Conservation (phyloP, 2,797 vertebrate genomes). For the Adrianichthys oophorus region DNA sequence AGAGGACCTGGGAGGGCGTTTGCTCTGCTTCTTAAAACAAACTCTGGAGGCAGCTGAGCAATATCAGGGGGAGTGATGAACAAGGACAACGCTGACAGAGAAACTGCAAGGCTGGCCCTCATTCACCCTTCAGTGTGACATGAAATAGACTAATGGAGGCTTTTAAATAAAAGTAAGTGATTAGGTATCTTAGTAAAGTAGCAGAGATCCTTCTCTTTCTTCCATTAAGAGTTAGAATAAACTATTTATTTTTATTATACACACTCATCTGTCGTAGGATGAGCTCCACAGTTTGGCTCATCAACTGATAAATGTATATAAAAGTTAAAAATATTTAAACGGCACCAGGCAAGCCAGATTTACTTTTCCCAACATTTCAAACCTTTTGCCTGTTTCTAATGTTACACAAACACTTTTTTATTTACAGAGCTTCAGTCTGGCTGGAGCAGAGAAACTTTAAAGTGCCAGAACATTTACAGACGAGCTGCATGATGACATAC, state of each 20-base stretch:
- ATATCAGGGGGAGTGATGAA: slow-evolving; percentile 71
- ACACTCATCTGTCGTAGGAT: slow-evolving; percentile 69
- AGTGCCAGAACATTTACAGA: slow-evolving; percentile 35
- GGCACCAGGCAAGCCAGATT: slow-evolving; percentile 20
- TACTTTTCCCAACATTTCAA: slow-evolving; percentile 32
- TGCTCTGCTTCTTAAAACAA: slow-evolving; percentile 77
- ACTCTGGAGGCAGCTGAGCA: slow-evolving; percentile 70
- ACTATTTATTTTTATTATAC: slow-evolving; percentile 71
- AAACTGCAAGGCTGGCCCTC: slow-evolving; percentile 54
- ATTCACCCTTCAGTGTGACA: slow-evolving; percentile 28
- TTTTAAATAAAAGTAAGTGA: slow-evolving; percentile 21
- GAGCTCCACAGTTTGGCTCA: slow-evolving; percentile 33
- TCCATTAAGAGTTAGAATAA: slow-evolving; percentile 72
- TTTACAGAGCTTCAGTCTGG: slow-evolving; percentile 20
- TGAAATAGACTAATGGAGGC: slow-evolving; percentile 9
- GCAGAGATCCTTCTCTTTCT: slow-evolving; percentile 43
- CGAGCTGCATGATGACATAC: slow-evolving; percentile 24
- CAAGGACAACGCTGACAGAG: slow-evolving; percentile 59
- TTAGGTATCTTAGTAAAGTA: slow-evolving; percentile 3
- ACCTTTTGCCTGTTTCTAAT: slow-evolving; percentile 21
- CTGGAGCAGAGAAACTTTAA: slow-evolving; percentile 16
- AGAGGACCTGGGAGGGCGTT: slow-evolving; percentile 55
- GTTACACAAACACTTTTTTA: slow-evolving; percentile 27
- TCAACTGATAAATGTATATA: slow-evolving; percentile 40
- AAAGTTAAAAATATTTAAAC: slow-evolving; percentile 58